Base-by-base conservation (phyloP, 1,140 invertebrate species). In the Anastrepha obliqua region DNA sequence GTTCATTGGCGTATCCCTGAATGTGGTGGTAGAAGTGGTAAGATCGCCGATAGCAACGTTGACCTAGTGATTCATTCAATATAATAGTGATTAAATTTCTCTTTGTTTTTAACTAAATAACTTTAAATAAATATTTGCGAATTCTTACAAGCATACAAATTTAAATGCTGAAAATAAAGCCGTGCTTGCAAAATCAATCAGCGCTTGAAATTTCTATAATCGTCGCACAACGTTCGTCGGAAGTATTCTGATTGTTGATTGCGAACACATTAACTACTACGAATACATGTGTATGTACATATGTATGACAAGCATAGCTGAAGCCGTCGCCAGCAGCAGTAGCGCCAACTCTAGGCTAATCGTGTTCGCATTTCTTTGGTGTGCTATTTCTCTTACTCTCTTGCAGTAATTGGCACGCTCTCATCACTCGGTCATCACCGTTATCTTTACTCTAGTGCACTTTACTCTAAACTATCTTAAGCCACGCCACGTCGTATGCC, bases 391-490 rank as follows among this genome's bases (percentile, higher is more conserved):
- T 74, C 70, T 74, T 47, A 42, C 74, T n/a, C 74, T 81, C 51
- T 81, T 81, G n/a, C 74, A 20, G 44, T 58, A 55, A 29, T 29
- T 51, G 74, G 47, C 47, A 55, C 47, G 47, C 74, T 81, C 74
- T 20, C 74, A 55, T 17, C 44, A 55, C 17, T 55, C 20, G 44
- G 7, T 74, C 20, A 58, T 20, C 6, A 81, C 74, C 74, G 74
- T 81, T 81, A 81, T 81, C n/a, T 81, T 11, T 81, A 81, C 42
- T 81, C 47, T 9, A 58, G 74, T 81, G 51, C 74, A 81, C 47
- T 81, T 81, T 55, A 29, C 74, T 11, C 7, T 17, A 20, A 67
- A 81, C 74, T 81, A 81, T 81, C n/a, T 81, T 81, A 51, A 81
- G 47, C 47, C 20, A 81, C 47, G 74, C 51, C 74, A 81, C 74